Percentiles rank a stretch among this genome's conserved stretches.
These are phyloP conservation scores for Blennius ocellaris DNA, from an alignment of 2,113 vertebrate species.

Conservation along the genomic window DNA sequence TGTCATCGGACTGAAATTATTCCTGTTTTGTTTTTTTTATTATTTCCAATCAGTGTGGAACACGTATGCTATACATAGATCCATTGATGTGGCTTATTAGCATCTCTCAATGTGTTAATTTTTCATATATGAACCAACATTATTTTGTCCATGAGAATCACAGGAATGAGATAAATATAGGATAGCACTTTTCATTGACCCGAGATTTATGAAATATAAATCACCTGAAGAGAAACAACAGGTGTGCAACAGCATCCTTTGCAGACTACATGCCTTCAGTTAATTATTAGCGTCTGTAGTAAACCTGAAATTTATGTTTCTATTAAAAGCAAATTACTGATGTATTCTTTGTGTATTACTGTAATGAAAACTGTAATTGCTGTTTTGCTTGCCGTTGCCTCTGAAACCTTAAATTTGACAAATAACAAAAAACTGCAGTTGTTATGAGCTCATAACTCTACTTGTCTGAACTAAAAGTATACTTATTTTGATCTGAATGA, in stretches of 20 bases:
- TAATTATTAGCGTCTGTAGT: background rate
- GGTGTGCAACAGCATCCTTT: background rate
- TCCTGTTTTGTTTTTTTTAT: too few relatives aligned
- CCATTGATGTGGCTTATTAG: conserved; percentile 7
- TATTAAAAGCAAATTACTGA: background rate
- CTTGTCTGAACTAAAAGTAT: background rate
- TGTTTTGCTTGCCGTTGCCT: background rate
- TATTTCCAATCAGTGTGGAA: background rate
- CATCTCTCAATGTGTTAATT: conserved; percentile 3
- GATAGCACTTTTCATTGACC: background rate
- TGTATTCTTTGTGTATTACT: background rate
- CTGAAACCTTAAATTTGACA: background rate
- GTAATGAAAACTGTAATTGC: background rate
- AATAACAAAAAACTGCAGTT: background rate
- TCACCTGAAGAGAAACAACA: background rate
- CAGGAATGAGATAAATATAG: background rate
- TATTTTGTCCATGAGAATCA: conserved; percentile 22
- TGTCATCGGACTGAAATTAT: too few relatives aligned
- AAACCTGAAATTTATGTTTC: background rate
- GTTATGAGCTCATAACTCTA: background rate
- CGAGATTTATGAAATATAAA: too few relatives aligned
- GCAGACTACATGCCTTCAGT: conserved; percentile 11
- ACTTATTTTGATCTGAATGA: conserved; percentile 8
- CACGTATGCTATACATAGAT: background rate
- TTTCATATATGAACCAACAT: background rate